A percentile compares a stretch with the other conserved stretches of the same genome.
phyloP scores from a whole-genome alignment of 2,888 invertebrate species.

The Drosophila cognata region DNA sequence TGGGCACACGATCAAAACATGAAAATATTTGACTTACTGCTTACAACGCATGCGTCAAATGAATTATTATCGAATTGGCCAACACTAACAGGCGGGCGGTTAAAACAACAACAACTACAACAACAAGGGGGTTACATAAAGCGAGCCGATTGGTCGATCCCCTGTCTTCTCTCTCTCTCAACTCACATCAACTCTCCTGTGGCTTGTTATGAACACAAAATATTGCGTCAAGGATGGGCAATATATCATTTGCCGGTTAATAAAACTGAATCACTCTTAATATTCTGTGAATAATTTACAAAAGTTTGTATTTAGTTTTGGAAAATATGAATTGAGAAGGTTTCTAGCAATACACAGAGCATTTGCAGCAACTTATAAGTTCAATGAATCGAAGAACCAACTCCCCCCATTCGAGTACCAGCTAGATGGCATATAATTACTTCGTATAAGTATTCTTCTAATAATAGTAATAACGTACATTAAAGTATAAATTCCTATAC shows the following conservation, averaged over 20 bases:
- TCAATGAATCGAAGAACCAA: background rate
- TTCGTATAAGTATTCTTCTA: background rate
- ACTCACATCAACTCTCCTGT: constrained; percentile 17
- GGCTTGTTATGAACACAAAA: constrained; percentile 47
- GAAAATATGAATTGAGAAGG: background rate
- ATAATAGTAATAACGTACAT: background rate
- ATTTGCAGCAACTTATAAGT: too few relatives aligned
- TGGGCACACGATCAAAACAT: constrained; percentile 82
- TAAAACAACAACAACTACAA: background rate
- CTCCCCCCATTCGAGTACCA: background rate
- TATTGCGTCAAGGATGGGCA: constrained; percentile 29
- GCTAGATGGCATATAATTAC: background rate
- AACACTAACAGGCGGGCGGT: constrained; percentile 6
- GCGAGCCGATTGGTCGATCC: constrained; percentile 34
- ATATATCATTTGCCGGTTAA: constrained; percentile 6
- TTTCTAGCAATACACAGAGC: background rate
- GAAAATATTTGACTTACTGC: constrained; percentile 82
- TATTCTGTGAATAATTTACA: background rate
- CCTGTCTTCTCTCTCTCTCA: background rate
- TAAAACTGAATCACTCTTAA: background rate
- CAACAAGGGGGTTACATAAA: background rate
- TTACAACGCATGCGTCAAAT: constrained; percentile 64
- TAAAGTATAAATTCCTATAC: background rate
- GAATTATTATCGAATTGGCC: constrained; percentile 74
- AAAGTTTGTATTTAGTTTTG: background rate